These are phyloP conservation scores for Teleogryllus oceanicus DNA, from an alignment of 2,888 invertebrate species.

Conservation along the genomic window DNA sequence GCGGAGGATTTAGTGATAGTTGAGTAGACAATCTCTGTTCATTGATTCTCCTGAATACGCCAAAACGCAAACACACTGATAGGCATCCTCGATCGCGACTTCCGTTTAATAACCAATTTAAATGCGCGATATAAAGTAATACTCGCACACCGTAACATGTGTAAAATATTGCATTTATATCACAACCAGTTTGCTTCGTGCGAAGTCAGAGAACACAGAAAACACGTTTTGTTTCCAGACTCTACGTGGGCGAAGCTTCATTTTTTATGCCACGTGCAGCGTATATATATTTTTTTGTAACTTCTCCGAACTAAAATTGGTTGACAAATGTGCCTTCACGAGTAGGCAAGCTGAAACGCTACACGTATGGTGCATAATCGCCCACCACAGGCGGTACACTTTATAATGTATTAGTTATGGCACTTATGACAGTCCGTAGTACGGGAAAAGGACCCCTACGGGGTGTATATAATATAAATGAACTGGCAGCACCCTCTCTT, in stretches of 20 bases:
- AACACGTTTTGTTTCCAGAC: constrained; percentile 6
- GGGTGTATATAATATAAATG: constrained; percentile 18
- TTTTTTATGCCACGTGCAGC: not conserved
- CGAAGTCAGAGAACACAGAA: not conserved
- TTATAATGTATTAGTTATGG: constrained; percentile 18
- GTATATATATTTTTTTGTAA: not conserved
- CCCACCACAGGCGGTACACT: not conserved
- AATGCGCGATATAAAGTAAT: not conserved
- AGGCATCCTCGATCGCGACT: not conserved
- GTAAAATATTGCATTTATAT: not conserved
- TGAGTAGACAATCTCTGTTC: no score
- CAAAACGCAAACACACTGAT: no score
- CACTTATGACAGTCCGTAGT: constrained; percentile 18
- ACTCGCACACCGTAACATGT: not conserved
- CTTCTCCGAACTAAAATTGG: constrained; percentile 7
- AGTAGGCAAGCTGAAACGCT: constrained; percentile 18
- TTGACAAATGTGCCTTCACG: constrained; percentile 18
- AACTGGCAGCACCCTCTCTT: constrained; percentile 8
- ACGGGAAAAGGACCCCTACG: constrained; percentile 7
- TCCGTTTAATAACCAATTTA: not conserved
- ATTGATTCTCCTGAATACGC: no score
- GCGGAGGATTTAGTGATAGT: no score
- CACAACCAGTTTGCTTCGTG: not conserved
- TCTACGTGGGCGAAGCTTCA: not conserved
- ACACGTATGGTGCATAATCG: constrained; percentile 9